These are phyloP conservation scores for Cyprinodon diabolis DNA, from an alignment of 2,797 vertebrate species.

Conservation along the genomic window DNA sequence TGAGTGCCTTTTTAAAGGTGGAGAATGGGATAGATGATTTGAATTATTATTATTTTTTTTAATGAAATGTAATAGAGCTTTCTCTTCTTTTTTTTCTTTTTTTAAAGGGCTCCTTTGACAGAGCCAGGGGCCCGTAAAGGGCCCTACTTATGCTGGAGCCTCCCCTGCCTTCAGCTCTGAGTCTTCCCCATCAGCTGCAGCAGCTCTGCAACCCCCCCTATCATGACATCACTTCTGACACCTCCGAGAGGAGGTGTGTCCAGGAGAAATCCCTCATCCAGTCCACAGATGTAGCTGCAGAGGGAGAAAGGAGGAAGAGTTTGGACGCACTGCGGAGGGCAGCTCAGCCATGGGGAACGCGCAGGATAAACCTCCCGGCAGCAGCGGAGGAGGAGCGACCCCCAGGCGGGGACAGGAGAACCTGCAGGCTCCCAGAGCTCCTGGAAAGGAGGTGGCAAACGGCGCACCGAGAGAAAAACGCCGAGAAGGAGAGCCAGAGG, in stretches of 20 bases:
- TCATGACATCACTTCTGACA: slow-evolving; percentile 77
- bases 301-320: slow-evolving; percentile 42
- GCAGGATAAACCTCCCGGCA: slow-evolving; percentile 83
- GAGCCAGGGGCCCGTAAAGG: not conserved
- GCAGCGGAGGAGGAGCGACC: slow-evolving; percentile 68
- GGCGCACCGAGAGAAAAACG: slow-evolving; percentile 59
- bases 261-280: slow-evolving; percentile 64
- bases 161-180: not conserved
- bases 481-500: slow-evolving; percentile 29
- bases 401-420: slow-evolving; percentile 56
- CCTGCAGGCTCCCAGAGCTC: not conserved
- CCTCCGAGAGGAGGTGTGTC: slow-evolving; percentile 70
- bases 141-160: not conserved
- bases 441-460: slow-evolving; percentile 61
- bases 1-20: too few species aligned
- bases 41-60: not conserved
- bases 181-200: slow-evolving; percentile 63
- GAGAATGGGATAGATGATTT: too few species aligned
- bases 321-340: slow-evolving; percentile 52
- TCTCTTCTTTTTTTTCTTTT: too few species aligned
- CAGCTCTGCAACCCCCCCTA: slow-evolving; percentile 57
- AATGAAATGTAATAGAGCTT: not conserved
- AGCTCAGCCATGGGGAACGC: slow-evolving; percentile 88
- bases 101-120: not conserved
- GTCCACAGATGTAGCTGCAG: slow-evolving; percentile 67